Percentiles rank a stretch among this genome's conserved stretches.
Conservation (phyloP, 2,113 vertebrate genomes). For the Oriolus oriolus region DNA sequence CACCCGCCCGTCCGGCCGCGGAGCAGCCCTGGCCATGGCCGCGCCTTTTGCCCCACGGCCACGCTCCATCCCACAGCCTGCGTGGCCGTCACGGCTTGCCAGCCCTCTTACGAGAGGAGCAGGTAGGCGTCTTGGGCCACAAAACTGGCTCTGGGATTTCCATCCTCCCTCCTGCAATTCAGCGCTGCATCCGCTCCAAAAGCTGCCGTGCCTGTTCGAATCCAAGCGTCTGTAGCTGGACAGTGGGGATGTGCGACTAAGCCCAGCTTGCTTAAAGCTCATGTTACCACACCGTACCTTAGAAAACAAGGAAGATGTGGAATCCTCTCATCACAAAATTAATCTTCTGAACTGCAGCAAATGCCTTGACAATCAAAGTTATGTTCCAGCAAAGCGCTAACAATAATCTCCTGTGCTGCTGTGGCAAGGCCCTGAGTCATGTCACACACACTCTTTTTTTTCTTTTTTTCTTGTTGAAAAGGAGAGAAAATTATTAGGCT, state of each 20-base stretch:
- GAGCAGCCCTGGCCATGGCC: background rate
- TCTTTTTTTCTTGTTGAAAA: background rate
- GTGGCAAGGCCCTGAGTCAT: background rate
- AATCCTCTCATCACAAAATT: background rate
- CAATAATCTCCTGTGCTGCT: background rate
- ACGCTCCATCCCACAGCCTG: background rate
- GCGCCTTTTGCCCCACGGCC: accelerated
- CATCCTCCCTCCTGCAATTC: background rate
- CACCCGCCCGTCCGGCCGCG: accelerated
- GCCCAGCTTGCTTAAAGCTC: background rate
- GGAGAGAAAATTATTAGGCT: background rate
- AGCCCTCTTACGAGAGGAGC: background rate
- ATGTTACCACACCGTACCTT: accelerated
- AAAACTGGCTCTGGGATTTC: background rate
- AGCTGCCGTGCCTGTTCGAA: accelerated
- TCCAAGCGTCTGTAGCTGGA: background rate
- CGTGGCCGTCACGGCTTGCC: accelerated
- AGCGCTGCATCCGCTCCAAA: accelerated
- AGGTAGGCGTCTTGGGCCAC: background rate
- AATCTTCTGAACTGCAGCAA: background rate
- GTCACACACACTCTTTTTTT: background rate
- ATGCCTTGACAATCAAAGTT: background rate
- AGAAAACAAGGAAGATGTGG: background rate
- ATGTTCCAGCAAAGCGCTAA: background rate
- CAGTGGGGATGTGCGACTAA: accelerated